These are phyloP conservation scores for Hirundichthys speculiger DNA, from an alignment of 2,113 vertebrate species.

Conservation along the genomic window DNA sequence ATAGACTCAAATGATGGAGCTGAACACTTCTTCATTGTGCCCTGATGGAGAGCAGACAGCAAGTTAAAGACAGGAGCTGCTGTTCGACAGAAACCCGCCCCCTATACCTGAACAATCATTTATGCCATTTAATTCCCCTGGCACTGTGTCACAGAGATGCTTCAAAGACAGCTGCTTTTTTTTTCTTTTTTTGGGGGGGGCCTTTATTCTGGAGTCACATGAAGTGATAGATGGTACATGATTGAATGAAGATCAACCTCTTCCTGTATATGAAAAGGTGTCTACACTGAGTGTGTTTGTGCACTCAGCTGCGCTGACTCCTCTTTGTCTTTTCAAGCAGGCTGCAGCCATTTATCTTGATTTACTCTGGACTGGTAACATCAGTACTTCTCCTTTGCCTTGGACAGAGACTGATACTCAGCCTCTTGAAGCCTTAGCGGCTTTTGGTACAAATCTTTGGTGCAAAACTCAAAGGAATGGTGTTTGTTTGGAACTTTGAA, in stretches of 20 bases:
- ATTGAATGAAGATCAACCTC: constrained; percentile 72
- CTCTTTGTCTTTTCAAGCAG: constrained; percentile 43
- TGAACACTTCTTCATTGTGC: constrained; percentile 57
- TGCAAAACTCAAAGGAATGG: constrained; percentile 56
- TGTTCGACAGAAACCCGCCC: constrained; percentile 39
- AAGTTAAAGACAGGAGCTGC: constrained; percentile 52
- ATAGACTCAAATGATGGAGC: constrained; percentile 65
- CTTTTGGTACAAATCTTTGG: constrained; percentile 50
- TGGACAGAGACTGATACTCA: constrained; percentile 70
- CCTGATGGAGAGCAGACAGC: constrained; percentile 52
- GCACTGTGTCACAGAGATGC: constrained; percentile 56
- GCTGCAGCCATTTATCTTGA: constrained; percentile 73
- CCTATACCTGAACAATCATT: constrained; percentile 60
- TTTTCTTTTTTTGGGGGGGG: constrained; percentile 34
- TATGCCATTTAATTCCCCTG: constrained; percentile 59
- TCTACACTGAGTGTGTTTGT: constrained; percentile 51
- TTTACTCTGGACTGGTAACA: constrained; percentile 72
- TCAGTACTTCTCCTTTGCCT: constrained; percentile 65
- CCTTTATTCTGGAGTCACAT: constrained; percentile 54
- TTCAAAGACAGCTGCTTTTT: constrained; percentile 40
- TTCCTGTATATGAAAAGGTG: constrained; percentile 52
- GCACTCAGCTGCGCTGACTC: constrained; percentile 42
- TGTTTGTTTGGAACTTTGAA: constrained; percentile 54
- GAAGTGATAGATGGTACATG: constrained; percentile 70
- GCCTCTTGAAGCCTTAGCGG: constrained; percentile 28